Percentiles rank a stretch among this genome's conserved stretches.
phyloP scores from a whole-genome alignment of 2,888 invertebrate genomes.

The Eilema caniola region DNA sequence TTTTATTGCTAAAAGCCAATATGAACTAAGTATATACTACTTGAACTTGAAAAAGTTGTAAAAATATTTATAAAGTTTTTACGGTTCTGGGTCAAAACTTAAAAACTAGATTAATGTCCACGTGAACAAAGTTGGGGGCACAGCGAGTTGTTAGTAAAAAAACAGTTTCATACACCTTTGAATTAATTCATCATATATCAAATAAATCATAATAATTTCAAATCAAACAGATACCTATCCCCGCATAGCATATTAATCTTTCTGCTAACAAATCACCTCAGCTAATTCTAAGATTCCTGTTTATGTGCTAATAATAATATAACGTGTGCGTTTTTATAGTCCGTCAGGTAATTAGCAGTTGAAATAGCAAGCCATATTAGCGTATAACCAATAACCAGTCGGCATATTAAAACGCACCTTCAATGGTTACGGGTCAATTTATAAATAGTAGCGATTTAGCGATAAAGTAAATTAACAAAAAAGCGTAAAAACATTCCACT shows the following conservation, averaged over 20 bases:
- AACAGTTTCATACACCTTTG: not conserved
- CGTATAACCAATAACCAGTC: conserved; percentile 56
- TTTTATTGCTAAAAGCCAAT: too few relatives aligned
- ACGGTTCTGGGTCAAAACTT: too few relatives aligned
- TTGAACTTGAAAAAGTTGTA: too few relatives aligned
- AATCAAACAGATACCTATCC: not conserved
- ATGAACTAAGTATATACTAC: too few relatives aligned
- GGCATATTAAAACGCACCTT: conserved; percentile 49
- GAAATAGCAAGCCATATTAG: conserved; percentile 55
- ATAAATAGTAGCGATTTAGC: conserved; percentile 23
- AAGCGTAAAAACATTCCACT: too few relatives aligned
- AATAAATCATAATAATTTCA: not conserved
- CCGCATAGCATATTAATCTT: conserved; percentile 3
- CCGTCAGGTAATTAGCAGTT: conserved; percentile 51
- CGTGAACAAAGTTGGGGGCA: too few relatives aligned
- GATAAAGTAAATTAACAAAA: too few relatives aligned
- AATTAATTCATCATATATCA: not conserved
- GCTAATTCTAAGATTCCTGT: conserved; percentile 25
- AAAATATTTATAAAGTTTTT: too few relatives aligned
- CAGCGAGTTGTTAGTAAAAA: not conserved
- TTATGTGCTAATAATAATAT: conserved; percentile 21
- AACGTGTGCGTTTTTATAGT: conserved; percentile 34
- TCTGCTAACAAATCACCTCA: conserved; percentile 8
- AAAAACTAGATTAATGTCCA: too few relatives aligned
- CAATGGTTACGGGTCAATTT: conserved; percentile 26